Base-by-base conservation (phyloP, 1,140 invertebrate genomes). In the Drosophila lacertosa region DNA sequence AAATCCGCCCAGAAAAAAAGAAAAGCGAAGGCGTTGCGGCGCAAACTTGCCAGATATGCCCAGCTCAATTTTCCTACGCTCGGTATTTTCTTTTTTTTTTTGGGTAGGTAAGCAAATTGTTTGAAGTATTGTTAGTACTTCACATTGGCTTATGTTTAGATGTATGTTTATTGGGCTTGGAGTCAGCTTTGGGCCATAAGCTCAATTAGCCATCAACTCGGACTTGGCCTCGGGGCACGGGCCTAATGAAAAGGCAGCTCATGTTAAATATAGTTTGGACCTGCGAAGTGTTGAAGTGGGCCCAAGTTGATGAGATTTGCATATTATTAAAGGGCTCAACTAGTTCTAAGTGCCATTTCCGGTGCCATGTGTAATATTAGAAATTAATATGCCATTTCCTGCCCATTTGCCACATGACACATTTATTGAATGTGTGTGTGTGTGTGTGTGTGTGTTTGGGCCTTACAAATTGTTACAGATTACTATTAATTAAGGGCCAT, bases 141-240 rank as follows among this genome's bases (percentile, higher is more conserved):
- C 77, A 88, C 74, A 82, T 77, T 75, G 82, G 82, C 76, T 86
- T 86, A 86, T 75, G 74, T 71, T 75, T 74, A 69, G 82, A 86
- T 86, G 70, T 74, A 80, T 73, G 76, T 80, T 80, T 84, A 74
- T 80, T 80, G 64, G 62, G n/a, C 16, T 7, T 18, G 18, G n/a
- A 50, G 45, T 2, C 20, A 35, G 54, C 39, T 44, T 39, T 35
- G 18, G 29, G 47, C 16, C 64, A 33, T 44, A 67, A 67, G 64
- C 69, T 59, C 69, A 72, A 66, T 72, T 67, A 72, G 44, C 26
- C 62, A 37, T 42, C 16, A 50, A 7, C 33, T 42, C 39, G 44
- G 22, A 29, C n/a, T n/a, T n/a, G n/a, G n/a, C n/a, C n/a, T n/a
- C n/a, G n/a, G n/a, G n/a, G n/a, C 13, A 29, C 26, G 26, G 37